Conservation (phyloP, 2,888 invertebrate genomes). For the Metellina segmentata region DNA sequence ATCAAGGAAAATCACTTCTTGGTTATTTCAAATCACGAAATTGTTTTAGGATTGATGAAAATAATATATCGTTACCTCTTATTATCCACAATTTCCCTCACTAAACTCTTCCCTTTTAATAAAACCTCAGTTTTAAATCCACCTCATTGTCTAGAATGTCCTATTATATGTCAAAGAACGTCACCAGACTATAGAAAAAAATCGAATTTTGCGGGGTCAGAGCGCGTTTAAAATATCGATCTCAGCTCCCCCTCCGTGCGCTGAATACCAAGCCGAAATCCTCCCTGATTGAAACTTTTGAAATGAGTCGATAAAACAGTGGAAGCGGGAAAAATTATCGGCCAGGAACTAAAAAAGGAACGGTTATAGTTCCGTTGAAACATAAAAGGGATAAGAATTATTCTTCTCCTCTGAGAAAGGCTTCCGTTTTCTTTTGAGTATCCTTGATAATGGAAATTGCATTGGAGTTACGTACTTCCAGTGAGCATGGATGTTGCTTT, state of each 20-base stretch:
- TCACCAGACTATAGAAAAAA: conserved; percentile 16
- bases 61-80: not conserved
- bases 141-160: not conserved
- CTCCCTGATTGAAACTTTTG: conserved; percentile 51
- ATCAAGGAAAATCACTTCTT: too few species aligned
- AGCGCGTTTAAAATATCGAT: conserved; percentile 42
- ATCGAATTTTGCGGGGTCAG: conserved; percentile 35
- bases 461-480: too few species aligned
- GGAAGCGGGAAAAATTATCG: conserved; percentile 14
- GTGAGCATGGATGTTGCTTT: not conserved
- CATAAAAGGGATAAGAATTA: too few species aligned
- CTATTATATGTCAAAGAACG: conserved; percentile 27
- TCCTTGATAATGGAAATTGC: too few species aligned
- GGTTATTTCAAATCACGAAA: not conserved
- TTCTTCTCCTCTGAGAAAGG: too few species aligned
- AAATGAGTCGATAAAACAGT: conserved; percentile 42
- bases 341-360: not conserved
- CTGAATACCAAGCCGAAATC: conserved; percentile 9
- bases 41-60: not conserved
- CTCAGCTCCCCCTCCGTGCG: not conserved
- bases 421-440: too few species aligned
- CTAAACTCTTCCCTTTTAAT: conserved; percentile 4
- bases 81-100: conserved; percentile 1
- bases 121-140: not conserved
- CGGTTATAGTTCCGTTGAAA: too few species aligned